Evolutionary conservation across 2,113 vertebrate genomes (phyloP).

Genomic region (Danionella cerebrum): DNA sequence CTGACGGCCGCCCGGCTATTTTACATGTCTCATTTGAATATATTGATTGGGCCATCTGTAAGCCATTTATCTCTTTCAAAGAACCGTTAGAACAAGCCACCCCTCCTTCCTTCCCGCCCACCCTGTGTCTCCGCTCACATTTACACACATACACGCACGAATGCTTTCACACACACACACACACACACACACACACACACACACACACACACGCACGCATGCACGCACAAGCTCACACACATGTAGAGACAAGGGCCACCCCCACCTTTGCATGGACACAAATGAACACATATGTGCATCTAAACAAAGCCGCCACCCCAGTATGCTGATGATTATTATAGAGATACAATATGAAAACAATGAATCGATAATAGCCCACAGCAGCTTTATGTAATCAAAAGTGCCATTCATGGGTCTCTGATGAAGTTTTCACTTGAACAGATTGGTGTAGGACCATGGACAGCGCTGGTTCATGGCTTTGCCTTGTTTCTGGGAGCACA

Average conservation of each 20-base stretch:
- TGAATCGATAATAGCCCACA: slow-evolving; percentile 30
- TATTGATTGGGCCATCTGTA: slow-evolving; percentile 75
- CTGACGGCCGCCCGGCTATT: slow-evolving; percentile 45
- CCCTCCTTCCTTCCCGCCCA: slow-evolving; percentile 56
- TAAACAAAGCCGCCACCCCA: neutral
- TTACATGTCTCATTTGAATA: slow-evolving; percentile 70
- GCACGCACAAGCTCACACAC: neutral
- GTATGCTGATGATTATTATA: slow-evolving; percentile 18
- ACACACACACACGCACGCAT: neutral
- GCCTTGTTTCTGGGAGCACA: too few species aligned
- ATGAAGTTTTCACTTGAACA: neutral
- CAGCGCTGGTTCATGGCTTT: too few species aligned
- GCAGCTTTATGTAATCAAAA: neutral
- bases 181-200: slow-evolving; percentile 3
- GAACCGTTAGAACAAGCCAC: slow-evolving; percentile 62
- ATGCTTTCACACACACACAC: slow-evolving; percentile 17
- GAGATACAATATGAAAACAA: slow-evolving; percentile 17
- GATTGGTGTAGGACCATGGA: slow-evolving; percentile 21
- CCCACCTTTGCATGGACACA: neutral
- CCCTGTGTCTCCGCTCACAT: slow-evolving; percentile 47
- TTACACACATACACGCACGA: slow-evolving; percentile 23
- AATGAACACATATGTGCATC: slow-evolving; percentile 8
- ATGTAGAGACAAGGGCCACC: neutral
- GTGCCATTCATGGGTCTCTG: neutral
- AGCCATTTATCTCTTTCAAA: slow-evolving; percentile 75